Evolutionary conservation across 2,888 invertebrate genomes (phyloP).

Genomic region (Sinhomidia bicolor): DNA sequence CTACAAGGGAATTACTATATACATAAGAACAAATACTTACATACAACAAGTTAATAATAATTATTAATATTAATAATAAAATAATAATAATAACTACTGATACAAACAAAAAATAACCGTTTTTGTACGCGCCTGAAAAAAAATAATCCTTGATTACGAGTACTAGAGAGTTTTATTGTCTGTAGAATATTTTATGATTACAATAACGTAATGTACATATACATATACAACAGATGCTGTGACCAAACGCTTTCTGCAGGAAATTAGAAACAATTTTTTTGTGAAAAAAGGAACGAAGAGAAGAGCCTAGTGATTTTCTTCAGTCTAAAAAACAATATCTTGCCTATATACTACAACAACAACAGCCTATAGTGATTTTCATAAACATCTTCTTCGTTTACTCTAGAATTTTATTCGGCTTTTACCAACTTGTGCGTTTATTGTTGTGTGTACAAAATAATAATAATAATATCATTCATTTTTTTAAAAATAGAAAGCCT

Average conservation of each 20-base stretch:
- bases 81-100: not conserved
- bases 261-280: slow-evolving; percentile 56
- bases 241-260: slow-evolving; percentile 67
- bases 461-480: too few species aligned
- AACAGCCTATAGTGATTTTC: too few species aligned
- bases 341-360: too few species aligned
- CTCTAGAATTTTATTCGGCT: too few species aligned
- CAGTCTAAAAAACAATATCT: too few species aligned
- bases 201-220: slow-evolving; percentile 31
- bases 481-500: not conserved
- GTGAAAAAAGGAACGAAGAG: slow-evolving; percentile 5
- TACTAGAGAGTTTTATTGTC: slow-evolving; percentile 61
- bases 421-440: too few species aligned
- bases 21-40: slow-evolving; percentile 18
- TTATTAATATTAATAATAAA: not conserved
- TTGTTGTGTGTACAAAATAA: not conserved
- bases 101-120: slow-evolving; percentile 24
- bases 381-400: too few species aligned
- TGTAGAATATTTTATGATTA: slow-evolving; percentile 32
- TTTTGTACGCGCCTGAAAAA: slow-evolving; percentile 43
- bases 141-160: slow-evolving; percentile 61
- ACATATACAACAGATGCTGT: slow-evolving; percentile 59
- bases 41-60: not conserved
- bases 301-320: not conserved
- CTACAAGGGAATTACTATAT: slow-evolving; percentile 13